Evolutionary conservation across 1,140 invertebrate genomes (phyloP).

Genomic region (Eriosoma lanigerum): DNA sequence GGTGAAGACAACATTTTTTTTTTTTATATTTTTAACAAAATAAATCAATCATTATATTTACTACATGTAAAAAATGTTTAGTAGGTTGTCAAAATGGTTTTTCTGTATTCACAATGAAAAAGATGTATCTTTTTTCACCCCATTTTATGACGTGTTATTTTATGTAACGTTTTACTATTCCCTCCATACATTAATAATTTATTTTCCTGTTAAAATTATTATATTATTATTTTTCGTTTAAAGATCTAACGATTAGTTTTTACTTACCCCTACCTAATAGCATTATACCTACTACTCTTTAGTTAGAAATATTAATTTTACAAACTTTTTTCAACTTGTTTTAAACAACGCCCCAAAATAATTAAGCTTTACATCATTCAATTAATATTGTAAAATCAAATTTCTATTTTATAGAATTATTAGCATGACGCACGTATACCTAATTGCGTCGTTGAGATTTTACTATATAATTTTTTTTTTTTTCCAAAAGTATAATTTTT

Average conservation of each 20-base stretch:
- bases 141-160: not conserved
- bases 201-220: not conserved
- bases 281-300: not conserved
- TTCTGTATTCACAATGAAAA: not conserved
- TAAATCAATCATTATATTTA: constrained; percentile 19
- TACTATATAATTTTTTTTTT: too few species aligned
- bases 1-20: too few species aligned
- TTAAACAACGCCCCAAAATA: not conserved
- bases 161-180: not conserved
- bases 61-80: not conserved
- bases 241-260: not conserved
- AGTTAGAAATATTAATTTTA: too few species aligned
- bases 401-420: not conserved
- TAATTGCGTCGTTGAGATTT: too few species aligned
- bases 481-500: too few species aligned
- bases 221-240: not conserved
- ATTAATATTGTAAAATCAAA: not conserved
- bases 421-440: too few species aligned
- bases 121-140: not conserved
- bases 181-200: not conserved
- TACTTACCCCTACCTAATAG: not conserved
- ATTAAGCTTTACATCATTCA: not conserved
- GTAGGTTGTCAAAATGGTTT: not conserved
- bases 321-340: not conserved
- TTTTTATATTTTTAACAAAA: not conserved